Conservation (phyloP, 2,113 vertebrate genomes). For the Urocynchramus pylzowi region DNA sequence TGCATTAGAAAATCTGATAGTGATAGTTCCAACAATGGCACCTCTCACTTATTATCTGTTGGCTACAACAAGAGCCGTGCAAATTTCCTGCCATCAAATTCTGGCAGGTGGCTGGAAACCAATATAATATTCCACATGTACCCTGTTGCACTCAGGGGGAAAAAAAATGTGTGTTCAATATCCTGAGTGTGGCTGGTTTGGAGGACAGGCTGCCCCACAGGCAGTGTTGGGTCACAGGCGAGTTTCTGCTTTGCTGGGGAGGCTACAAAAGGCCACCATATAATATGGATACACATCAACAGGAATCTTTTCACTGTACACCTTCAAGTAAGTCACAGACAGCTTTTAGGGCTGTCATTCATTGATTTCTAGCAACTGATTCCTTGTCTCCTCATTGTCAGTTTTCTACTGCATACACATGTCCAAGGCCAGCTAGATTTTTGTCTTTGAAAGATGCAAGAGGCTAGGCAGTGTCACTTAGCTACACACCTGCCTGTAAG, state of each 20-base stretch:
- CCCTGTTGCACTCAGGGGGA: not conserved
- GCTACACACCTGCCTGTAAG: not conserved
- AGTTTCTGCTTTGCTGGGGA: not conserved
- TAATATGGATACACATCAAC: not conserved
- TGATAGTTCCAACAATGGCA: constrained; percentile 17
- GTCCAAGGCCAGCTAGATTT: not conserved
- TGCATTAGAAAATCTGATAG: constrained; percentile 54
- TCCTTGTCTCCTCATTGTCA: not conserved
- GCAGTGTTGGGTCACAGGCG: not conserved
- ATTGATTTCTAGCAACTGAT: not conserved
- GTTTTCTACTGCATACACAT: not conserved
- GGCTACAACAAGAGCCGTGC: not conserved
- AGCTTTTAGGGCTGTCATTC: not conserved
- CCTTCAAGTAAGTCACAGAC: no score
- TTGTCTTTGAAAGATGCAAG: not conserved
- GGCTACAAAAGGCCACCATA: fast-evolving
- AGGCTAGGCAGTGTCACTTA: not conserved
- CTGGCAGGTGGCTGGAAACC: not conserved
- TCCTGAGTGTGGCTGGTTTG: not conserved
- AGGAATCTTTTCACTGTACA: not conserved
- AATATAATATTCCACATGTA: not conserved
- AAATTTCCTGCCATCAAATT: constrained; percentile 39
- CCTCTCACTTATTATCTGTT: constrained; percentile 43
- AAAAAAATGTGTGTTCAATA: not conserved
- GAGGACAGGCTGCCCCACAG: not conserved